Evolutionary conservation across 2,113 vertebrate species (phyloP), one percentile per base, ranked within the genome.

Genomic region (Pimephales promelas): DNA sequence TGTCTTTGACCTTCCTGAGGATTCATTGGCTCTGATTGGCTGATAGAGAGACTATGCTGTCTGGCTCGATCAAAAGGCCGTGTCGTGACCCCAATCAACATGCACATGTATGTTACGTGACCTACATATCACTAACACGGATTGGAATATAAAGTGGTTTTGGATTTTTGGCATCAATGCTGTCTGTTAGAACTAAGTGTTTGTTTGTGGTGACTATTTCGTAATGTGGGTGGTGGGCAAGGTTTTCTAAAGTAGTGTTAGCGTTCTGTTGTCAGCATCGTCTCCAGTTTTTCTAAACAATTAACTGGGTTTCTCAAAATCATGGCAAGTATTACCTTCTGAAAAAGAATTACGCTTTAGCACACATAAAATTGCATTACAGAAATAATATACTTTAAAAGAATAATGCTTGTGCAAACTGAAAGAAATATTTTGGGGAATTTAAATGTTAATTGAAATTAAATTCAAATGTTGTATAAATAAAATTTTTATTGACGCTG

Each of bases 11-110:
- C 75, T 85, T 79, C 73, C 66, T 43, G 31, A 54, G 79, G 56
- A 83, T 85, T 84, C 72, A 45, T 73, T 84, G 81, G 26, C n/a
- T 73, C 77, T 78, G 61, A 81, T 18, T 81, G 78, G 78, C 82
- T 81, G 34, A 57, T 56, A 10, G 77, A 49, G 70, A 52, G 59
- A 79, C 59, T 68, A 20, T 26, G 71, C 61, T 61, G 82, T 77
- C 78, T 82, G 79, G 64, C 45, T 74, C 83, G 28, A 47, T 75
- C 40, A 54, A 22, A 54, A 20, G 52, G 18, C 52, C 28, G 28
- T 64, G 64, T 52, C 8, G 68, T 80, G 57, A 86, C 34, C 82
- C 81, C 28, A 8, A 81, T 61, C 49, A 40, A 82, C 64, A 68
- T 54, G 20, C 54, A 87, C 82, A 81, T 71, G 62, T 77, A 73